Base-by-base conservation (phyloP, 2,797 vertebrate genomes). In the Danio albolineatus region DNA sequence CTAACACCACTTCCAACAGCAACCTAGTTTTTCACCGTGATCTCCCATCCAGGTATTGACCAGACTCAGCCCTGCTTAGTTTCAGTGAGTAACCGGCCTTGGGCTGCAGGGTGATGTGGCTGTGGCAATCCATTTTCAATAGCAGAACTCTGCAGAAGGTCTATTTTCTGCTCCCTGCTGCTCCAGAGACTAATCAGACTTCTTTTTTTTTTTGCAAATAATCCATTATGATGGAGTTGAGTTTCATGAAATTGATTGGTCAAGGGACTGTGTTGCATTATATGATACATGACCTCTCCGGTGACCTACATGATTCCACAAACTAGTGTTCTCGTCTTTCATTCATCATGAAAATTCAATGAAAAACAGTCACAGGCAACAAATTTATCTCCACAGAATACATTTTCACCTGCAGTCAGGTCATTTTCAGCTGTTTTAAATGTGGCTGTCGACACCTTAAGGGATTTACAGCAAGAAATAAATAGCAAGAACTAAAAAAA, bases 191-290 rank as follows among this genome's bases (percentile, higher is more conserved):
- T 73, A 56, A 36, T 5, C 2, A 28, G 53, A n/a, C 51, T 21
- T 21, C 69, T 72, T 72, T n/a, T n/a, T 3, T n/a, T 28, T 72
- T 54, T 28, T 1, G 28, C 1, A 57, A 73, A 73, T 73, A 46
- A 73, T 73, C 56, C 39, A 46, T 36, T 7, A n/a, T 9, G 59
- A 84, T 79, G 67, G 53, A 51, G 43, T 17, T 36, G 17, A 48
- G 59, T 67, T 80, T 66, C 65, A 62, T 76, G 67, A 73, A 82
- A 81, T 44, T 73, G 71, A 80, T 54, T 79, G 79, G 75, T 59
- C 64, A 70, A 43, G 28, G 73, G 17, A 28, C 77, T 73, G 62
- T 57, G 53, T 38, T 43, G 60, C 8, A 36, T 28, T 70, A 41
- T 53, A 46, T 53, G 36, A 60, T 64, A 79, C 79, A 41, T 73